phyloP scores from a whole-genome alignment of 2,797 vertebrate genomes.

The Phoxinus dragarum region DNA sequence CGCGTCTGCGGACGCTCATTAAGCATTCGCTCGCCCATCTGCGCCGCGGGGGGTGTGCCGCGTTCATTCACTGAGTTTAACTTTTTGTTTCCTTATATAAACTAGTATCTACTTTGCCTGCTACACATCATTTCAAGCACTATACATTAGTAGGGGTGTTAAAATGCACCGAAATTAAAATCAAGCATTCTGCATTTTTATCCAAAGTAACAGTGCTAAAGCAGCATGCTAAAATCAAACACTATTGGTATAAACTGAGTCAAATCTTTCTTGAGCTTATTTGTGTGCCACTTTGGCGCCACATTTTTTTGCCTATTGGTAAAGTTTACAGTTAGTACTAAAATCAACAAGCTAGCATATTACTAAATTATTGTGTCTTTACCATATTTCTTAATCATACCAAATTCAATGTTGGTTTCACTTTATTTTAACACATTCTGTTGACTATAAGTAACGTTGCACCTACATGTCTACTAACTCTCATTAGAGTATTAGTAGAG shows the following conservation, averaged over 20 bases:
- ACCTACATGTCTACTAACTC: no score
- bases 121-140: neutral
- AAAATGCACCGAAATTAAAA: neutral
- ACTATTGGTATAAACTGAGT: neutral
- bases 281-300: neutral
- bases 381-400: neutral
- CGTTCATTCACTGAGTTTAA: conserved; percentile 3
- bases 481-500: no score
- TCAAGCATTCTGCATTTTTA: neutral
- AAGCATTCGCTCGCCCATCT: conserved; percentile 6
- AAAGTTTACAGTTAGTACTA: neutral
- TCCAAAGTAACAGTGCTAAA: neutral
- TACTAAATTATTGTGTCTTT: neutral
- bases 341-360: neutral
- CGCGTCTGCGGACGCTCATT: conserved; percentile 35
- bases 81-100: conserved; percentile 1
- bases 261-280: neutral
- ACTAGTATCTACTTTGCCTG: neutral
- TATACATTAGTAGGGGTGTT: neutral
- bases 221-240: neutral
- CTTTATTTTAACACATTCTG: no score
- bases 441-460: no score
- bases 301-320: neutral
- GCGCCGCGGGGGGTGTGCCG: neutral
- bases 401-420: neutral